phyloP scores from a whole-genome alignment of 2,888 invertebrate species.

The Stegana nigrithorax region DNA sequence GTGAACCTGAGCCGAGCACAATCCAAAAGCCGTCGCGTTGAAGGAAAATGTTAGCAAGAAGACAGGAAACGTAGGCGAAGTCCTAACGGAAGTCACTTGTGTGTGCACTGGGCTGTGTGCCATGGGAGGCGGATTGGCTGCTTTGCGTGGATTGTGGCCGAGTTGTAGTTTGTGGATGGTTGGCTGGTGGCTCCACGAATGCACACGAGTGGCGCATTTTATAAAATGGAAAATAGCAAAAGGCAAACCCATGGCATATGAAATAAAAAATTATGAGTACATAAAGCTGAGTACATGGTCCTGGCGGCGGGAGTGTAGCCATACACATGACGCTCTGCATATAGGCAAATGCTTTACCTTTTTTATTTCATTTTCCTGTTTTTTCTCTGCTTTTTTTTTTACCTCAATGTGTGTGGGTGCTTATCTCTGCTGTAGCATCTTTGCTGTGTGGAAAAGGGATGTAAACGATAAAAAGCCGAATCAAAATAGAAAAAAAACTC shows the following conservation, averaged over 20 bases:
- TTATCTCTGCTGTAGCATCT: slow-evolving; percentile 6
- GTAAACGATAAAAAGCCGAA: no score
- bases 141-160: no score
- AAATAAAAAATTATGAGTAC: slow-evolving; percentile 35
- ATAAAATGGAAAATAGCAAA: slow-evolving; percentile 13
- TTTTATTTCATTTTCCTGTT: slow-evolving; percentile 6
- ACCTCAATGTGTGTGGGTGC: background rate
- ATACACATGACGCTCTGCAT: slow-evolving; percentile 36
- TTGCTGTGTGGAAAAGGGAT: background rate
- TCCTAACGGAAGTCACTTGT: no score
- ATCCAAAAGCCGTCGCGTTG: slow-evolving; percentile 47
- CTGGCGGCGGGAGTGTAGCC: slow-evolving; percentile 17
- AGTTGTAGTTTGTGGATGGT: no score
- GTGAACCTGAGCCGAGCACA: slow-evolving; percentile 41
- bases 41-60: slow-evolving; percentile 31
- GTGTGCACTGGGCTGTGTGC: background rate
- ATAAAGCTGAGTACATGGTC: background rate
- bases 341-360: slow-evolving; percentile 49
- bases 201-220: slow-evolving; percentile 4
- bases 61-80: slow-evolving; percentile 62
- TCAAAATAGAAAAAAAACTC: no score
- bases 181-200: background rate
- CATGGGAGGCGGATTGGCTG: background rate
- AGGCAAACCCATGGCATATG: slow-evolving; percentile 15
- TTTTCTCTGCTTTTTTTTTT: background rate